Base-by-base conservation (phyloP, 2,113 vertebrate species). In the Lichenostomus cassidix region DNA sequence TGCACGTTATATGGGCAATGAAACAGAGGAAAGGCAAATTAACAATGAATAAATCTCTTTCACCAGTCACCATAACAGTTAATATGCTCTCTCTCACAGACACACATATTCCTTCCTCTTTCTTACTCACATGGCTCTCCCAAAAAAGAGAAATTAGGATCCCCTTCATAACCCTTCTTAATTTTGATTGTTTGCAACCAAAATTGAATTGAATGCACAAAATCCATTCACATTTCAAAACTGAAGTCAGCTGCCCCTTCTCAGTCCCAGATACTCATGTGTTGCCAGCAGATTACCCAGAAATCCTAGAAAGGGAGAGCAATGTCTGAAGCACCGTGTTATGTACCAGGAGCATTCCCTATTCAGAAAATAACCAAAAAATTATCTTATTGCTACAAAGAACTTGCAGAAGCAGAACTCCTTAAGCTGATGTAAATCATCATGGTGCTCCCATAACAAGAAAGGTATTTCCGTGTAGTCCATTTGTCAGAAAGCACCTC, bases 21-120 rank as follows among this genome's bases (percentile, higher is more conserved):
- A 93, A 78, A 63, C 29, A 87, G 62, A 83, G 67, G 81, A 94
- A 91, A 89, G 35, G 50, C 27, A 95, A 77, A 94, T 89, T 95
- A 95, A 87, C 44, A 85, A 53, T 37, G 35, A 90, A 80, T 92
- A 75, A 62, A 52, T 87, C 84, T 92, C 64, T 92, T 92, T 95
- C 80, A 90, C n/a, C 62, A 19, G 15, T 74, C 46, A 37, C 58
- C 31, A 9, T 3, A 12, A 17, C 55, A 87, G 55, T 70, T 29
- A 59, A 11, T 24, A 31, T 31, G 21, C 65, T 80, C 29, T 88
- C 10, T 64, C 46, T 74, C 47, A 6, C 25, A 87, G 18, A 33
- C 7, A 37, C 9, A 19, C 24, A 31, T 18, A 41, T 3, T 59
- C 29, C 9, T 78, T 73, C 37, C 31, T 75, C 67, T 83, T 46